These are phyloP conservation scores for Allolobophora icterica DNA, from an alignment of 2,888 invertebrate species.

Conservation along the genomic window DNA sequence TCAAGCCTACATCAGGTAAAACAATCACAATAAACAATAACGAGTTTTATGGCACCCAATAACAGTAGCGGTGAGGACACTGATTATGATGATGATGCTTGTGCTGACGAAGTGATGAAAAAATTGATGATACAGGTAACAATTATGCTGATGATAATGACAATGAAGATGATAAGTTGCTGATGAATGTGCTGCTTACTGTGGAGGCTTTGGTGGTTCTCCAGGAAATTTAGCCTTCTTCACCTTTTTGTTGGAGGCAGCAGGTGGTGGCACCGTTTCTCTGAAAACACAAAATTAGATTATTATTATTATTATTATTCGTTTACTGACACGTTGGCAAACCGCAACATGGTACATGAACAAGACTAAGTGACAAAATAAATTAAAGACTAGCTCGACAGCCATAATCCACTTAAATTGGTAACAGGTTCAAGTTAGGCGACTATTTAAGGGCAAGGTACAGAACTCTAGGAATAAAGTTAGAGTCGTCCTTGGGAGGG, in stretches of 20 bases:
- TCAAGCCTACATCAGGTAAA: neutral
- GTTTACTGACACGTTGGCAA: too few species aligned
- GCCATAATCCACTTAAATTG: too few species aligned
- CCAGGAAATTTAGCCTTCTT: conserved; percentile 30
- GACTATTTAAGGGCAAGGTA: too few species aligned
- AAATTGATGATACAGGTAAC: neutral
- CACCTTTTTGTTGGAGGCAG: conserved; percentile 19
- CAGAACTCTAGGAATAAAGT: too few species aligned
- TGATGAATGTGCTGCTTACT: conserved; percentile 22
- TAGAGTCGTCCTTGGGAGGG: too few species aligned
- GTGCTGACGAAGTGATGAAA: neutral
- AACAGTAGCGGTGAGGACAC: neutral
- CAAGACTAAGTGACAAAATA: too few species aligned
- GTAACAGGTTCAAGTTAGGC: too few species aligned
- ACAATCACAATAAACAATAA: neutral
- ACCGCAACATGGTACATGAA: too few species aligned
- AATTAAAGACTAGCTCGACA: too few species aligned
- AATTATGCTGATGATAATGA: neutral
- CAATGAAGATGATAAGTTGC: neutral
- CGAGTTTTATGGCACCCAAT: neutral
- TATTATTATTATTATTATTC: too few species aligned
- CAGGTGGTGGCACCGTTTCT: neutral
- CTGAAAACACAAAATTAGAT: conserved; percentile 2
- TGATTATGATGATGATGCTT: neutral
- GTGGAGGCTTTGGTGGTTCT: conserved; percentile 34